Conservation (phyloP, 2,113 vertebrate species). For the Cisticola juncidis region DNA sequence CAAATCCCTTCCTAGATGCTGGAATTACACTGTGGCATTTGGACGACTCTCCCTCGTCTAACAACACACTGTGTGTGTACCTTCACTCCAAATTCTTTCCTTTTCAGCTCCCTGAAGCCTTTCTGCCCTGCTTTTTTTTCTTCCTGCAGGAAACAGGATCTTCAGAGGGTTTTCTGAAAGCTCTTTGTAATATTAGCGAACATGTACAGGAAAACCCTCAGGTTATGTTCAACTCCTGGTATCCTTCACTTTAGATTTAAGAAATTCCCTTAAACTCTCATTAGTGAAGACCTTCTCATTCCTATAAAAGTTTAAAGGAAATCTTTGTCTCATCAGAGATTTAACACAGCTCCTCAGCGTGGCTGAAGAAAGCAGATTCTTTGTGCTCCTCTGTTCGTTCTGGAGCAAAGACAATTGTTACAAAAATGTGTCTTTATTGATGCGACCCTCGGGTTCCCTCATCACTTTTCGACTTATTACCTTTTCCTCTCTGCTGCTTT, state of each 20-base stretch:
- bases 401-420: constrained; percentile 44
- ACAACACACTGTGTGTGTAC: neutral
- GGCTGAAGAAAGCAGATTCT: constrained; percentile 10
- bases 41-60: neutral
- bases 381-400: neutral
- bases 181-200: constrained; percentile 80
- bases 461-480: neutral
- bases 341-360: constrained; percentile 53
- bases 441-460: neutral
- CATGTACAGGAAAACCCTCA: constrained; percentile 79
- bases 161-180: constrained; percentile 73
- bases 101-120: constrained; percentile 44
- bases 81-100: constrained; percentile 65
- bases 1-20: neutral
- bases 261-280: constrained; percentile 81
- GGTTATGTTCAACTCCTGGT: constrained; percentile 79
- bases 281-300: constrained; percentile 74
- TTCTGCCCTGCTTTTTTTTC: constrained; percentile 50
- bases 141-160: constrained; percentile 67
- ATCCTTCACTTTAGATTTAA: constrained; percentile 80
- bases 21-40: neutral
- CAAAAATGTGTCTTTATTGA: constrained; percentile 57
- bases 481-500: neutral
- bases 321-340: constrained; percentile 72
- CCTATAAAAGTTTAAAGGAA: constrained; percentile 77